Evolutionary conservation across 92 coral and sea anemone genomes (phyloP).

Genomic region (Epizoanthus rinbou): DNA sequence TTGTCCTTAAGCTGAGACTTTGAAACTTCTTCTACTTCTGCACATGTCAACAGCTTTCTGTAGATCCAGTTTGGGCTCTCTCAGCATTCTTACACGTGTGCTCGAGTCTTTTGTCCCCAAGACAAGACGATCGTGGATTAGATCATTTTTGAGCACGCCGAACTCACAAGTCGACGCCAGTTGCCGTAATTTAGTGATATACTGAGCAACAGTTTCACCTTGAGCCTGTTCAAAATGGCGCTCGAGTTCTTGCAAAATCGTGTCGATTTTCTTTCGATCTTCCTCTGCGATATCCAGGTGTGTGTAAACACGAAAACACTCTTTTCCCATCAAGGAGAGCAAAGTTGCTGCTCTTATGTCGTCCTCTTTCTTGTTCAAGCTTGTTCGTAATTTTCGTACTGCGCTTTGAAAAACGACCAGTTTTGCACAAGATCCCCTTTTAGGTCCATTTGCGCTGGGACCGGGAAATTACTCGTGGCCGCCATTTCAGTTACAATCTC

Average conservation of each 20-base stretch:
- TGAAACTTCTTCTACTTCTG: slow-evolving; percentile 7
- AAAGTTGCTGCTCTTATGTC: slow-evolving; percentile 3
- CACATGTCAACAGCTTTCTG: slow-evolving; percentile 35
- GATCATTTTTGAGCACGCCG: slow-evolving; percentile 38
- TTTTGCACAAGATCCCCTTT: slow-evolving; percentile 30
- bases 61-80: slow-evolving; percentile 31
- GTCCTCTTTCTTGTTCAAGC: slow-evolving; percentile 15
- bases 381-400: slow-evolving; percentile 46
- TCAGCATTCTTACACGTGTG: slow-evolving; percentile 24
- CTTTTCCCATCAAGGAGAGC: no score
- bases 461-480: slow-evolving; percentile 25
- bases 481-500: slow-evolving; percentile 7
- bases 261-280: slow-evolving; percentile 15
- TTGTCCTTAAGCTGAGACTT: neutral
- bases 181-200: neutral
- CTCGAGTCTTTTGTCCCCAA: slow-evolving; percentile 38
- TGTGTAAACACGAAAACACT: slow-evolving; percentile 37
- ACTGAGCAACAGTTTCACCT: no score
- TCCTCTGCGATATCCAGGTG: slow-evolving; percentile 37
- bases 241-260: neutral
- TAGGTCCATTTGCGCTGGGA: slow-evolving; percentile 30
- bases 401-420: slow-evolving; percentile 46
- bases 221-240: neutral
- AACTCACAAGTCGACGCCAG: slow-evolving; percentile 41
- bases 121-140: slow-evolving; percentile 37